phyloP scores from a whole-genome alignment of 2,113 vertebrate species.

The Stigmatopora argus region DNA sequence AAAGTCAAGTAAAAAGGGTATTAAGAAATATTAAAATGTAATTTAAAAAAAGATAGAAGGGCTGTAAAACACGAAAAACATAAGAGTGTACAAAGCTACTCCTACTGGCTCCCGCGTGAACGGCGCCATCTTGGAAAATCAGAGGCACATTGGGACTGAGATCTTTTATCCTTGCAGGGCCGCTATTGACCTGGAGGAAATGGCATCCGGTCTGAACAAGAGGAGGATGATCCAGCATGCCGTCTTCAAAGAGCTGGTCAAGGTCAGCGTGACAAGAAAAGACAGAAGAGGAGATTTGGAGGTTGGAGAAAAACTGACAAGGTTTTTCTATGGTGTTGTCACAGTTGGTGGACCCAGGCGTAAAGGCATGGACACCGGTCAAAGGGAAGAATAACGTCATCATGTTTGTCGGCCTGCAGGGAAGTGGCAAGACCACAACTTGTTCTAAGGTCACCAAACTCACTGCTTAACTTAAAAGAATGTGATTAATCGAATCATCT shows the following conservation, averaged over 20 bases:
- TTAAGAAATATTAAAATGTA: too few species aligned
- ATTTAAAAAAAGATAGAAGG: too few species aligned
- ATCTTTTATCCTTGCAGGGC: slow-evolving; percentile 64
- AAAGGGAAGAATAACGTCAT: slow-evolving; percentile 99
- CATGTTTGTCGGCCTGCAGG: slow-evolving; percentile 98
- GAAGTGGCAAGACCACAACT: slow-evolving; percentile 97
- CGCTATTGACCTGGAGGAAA: slow-evolving; percentile 98
- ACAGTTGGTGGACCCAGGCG: slow-evolving; percentile 95
- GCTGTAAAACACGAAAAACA: too few species aligned
- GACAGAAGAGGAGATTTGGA: neutral
- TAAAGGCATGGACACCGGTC: slow-evolving; percentile 97
- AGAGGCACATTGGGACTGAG: too few species aligned
- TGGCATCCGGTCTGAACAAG: slow-evolving; percentile 98
- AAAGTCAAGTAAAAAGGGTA: too few species aligned
- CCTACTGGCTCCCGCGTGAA: too few species aligned
- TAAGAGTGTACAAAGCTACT: too few species aligned
- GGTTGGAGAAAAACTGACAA: neutral
- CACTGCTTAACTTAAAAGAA: neutral
- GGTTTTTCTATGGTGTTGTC: slow-evolving; percentile 16
- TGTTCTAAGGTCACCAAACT: slow-evolving; percentile 85
- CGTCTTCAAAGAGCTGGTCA: slow-evolving; percentile 98
- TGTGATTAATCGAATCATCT: neutral
- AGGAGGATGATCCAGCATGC: slow-evolving; percentile 99
- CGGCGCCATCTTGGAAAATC: too few species aligned
- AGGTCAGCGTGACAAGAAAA: slow-evolving; percentile 70